These are phyloP conservation scores for Lithophane socia DNA, from an alignment of 2,888 invertebrate species.

Conservation along the genomic window DNA sequence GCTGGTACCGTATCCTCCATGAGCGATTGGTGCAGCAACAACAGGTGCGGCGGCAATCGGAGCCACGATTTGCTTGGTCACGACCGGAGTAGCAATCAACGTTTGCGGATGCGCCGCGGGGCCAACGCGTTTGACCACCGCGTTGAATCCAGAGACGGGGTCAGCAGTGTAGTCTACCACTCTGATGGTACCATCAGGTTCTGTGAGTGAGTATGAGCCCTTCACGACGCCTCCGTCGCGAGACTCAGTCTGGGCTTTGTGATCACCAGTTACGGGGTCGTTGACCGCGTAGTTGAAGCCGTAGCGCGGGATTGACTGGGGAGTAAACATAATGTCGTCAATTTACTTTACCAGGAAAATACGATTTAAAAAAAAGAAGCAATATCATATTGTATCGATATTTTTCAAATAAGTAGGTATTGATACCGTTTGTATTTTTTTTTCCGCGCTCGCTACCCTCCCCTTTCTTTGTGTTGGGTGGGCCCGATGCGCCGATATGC, in stretches of 20 bases:
- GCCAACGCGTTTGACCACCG: conserved; percentile 85
- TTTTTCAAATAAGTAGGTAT: neutral
- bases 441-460: neutral
- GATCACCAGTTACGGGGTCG: conserved; percentile 87
- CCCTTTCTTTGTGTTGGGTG: neutral
- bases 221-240: conserved; percentile 86
- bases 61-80: conserved; percentile 58
- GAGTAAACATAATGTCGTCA: conserved; percentile 19
- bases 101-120: conserved; percentile 81
- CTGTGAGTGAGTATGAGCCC: conserved; percentile 86
- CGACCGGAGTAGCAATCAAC: conserved; percentile 59
- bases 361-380: no score
- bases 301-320: conserved; percentile 84
- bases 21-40: conserved; percentile 51
- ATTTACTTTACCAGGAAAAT: neutral
- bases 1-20: conserved; percentile 58
- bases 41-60: conserved; percentile 41
- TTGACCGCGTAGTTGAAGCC: conserved; percentile 88
- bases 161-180: conserved; percentile 87
- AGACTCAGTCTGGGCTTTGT: conserved; percentile 85
- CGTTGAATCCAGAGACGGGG: conserved; percentile 85
- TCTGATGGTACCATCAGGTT: conserved; percentile 86
- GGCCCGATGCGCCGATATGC: neutral
- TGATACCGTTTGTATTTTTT: neutral
- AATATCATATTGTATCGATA: neutral